Evolutionary conservation across 2,797 vertebrate genomes (phyloP).

Genomic region (Darevskia nairensis): DNA sequence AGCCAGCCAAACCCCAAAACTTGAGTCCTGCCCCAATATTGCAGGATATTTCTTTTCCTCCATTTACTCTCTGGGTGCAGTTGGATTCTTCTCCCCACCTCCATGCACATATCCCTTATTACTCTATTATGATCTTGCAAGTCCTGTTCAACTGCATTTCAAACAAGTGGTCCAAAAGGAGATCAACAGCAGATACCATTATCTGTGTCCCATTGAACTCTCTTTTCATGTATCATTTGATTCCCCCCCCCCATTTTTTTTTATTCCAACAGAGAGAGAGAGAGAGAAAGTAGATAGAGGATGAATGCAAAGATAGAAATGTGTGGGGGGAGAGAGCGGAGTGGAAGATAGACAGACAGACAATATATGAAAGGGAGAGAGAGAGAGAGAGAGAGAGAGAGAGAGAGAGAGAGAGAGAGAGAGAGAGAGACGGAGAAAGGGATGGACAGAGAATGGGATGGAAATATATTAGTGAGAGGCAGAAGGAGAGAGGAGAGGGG

Average conservation of each 20-base stretch:
- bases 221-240: background rate
- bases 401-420: background rate
- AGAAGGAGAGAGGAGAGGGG: background rate
- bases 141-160: background rate
- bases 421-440: background rate
- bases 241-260: background rate
- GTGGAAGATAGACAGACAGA: background rate
- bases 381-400: background rate
- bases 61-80: too few species aligned
- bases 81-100: background rate
- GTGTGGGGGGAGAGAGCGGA: background rate
- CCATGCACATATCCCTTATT: background rate
- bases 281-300: background rate
- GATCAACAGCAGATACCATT: background rate
- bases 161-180: background rate
- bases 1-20: too few species aligned
- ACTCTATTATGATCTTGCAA: background rate
- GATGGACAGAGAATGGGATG: slow-evolving; percentile 14
- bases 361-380: background rate
- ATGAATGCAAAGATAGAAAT: background rate
- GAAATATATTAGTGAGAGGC: slow-evolving; percentile 15
- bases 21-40: background rate
- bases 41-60: background rate
- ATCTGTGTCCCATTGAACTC: background rate
- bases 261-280: background rate